These are phyloP conservation scores for Macrocentrus cingulum DNA, from an alignment of 1,140 invertebrate genomes.

Conservation along the genomic window DNA sequence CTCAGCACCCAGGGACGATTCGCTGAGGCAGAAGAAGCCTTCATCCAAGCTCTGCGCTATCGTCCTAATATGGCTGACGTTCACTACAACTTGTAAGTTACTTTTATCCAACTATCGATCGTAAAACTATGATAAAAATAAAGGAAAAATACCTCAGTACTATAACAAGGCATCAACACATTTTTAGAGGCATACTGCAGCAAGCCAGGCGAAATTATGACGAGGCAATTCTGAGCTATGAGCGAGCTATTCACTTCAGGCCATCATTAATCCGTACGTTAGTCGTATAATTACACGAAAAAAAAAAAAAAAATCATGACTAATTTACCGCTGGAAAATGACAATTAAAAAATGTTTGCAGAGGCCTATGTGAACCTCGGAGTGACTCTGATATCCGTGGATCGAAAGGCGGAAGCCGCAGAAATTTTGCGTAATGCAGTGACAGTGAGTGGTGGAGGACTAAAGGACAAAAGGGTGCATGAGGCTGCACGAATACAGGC, in stretches of 20 bases:
- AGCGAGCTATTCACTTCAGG: slow-evolving; percentile 89
- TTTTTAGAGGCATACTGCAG: slow-evolving; percentile 90
- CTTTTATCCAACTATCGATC: slow-evolving; percentile 10
- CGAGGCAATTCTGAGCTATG: slow-evolving; percentile 90
- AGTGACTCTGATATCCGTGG: slow-evolving; percentile 79
- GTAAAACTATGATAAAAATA: background rate
- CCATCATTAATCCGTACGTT: slow-evolving; percentile 92
- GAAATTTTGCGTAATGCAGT: slow-evolving; percentile 80
- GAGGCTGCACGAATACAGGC: slow-evolving; percentile 88
- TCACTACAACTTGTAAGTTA: slow-evolving; percentile 95
- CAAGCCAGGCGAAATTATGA: slow-evolving; percentile 86
- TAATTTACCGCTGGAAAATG: too few species aligned
- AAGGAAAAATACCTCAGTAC: too few species aligned
- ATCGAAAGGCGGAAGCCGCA: slow-evolving; percentile 80
- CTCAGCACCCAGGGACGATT: slow-evolving; percentile 82
- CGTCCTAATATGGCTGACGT: slow-evolving; percentile 95
- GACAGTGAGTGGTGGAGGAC: slow-evolving; percentile 78
- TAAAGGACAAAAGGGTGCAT: slow-evolving; percentile 88
- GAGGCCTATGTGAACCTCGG: slow-evolving; percentile 96
- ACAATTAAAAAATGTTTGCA: too few species aligned
- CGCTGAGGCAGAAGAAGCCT: slow-evolving; percentile 84
- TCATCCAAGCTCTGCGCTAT: slow-evolving; percentile 81
- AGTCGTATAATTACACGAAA: background rate
- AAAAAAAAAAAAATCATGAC: too few species aligned
- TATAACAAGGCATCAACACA: too few species aligned